These are phyloP conservation scores for Zygothrica quintamaculata DNA, from an alignment of 2,888 invertebrate genomes.

Conservation along the genomic window DNA sequence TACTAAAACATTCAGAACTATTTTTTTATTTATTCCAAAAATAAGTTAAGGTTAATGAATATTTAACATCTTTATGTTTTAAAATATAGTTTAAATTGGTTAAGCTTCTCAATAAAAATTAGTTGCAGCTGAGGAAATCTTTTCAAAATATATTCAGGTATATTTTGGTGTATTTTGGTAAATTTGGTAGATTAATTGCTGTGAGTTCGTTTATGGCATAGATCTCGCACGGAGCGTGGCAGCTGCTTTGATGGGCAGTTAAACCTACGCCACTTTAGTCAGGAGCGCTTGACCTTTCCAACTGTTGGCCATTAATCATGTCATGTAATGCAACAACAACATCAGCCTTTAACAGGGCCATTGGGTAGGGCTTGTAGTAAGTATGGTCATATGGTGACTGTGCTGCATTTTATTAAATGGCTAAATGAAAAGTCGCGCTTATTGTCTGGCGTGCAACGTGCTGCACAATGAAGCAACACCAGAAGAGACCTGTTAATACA, in stretches of 20 bases:
- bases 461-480: background rate
- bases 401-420: slow-evolving; percentile 80
- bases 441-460: slow-evolving; percentile 61
- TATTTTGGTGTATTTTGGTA: no score
- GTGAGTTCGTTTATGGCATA: slow-evolving; percentile 5
- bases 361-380: background rate
- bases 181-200: slow-evolving; percentile 20
- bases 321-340: slow-evolving; percentile 81
- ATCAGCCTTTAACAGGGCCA: slow-evolving; percentile 38
- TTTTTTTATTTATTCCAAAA: no score
- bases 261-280: slow-evolving; percentile 30
- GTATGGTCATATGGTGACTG: slow-evolving; percentile 33
- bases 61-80: no score
- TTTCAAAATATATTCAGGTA: no score
- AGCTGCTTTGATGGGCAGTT: slow-evolving; percentile 64
- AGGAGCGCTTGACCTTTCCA: background rate
- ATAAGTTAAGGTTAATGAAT: no score
- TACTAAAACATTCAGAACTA: no score
- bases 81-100: no score
- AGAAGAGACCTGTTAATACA: background rate
- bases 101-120: no score
- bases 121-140: no score
- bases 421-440: slow-evolving; percentile 80
- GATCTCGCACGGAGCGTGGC: slow-evolving; percentile 26
- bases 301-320: slow-evolving; percentile 76